These are phyloP conservation scores for Cheilosia vulpina DNA, from an alignment of 2,888 invertebrate genomes.

Conservation along the genomic window DNA sequence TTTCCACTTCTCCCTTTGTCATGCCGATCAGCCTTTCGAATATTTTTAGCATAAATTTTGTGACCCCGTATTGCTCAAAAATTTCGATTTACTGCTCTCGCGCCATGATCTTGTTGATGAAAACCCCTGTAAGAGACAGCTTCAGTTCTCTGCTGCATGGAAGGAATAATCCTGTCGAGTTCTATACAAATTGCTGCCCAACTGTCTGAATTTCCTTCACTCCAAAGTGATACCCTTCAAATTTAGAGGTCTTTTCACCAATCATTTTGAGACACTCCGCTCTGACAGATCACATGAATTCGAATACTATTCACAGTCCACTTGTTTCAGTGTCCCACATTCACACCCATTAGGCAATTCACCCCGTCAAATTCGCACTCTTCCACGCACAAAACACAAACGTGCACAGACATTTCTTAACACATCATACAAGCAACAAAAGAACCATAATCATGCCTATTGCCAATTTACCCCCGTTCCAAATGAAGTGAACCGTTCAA, in stretches of 20 bases:
- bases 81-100: too few relatives aligned
- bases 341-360: constrained; percentile 26
- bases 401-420: neutral
- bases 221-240: too few relatives aligned
- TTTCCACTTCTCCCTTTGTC: too few relatives aligned
- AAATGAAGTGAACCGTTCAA: constrained; percentile 27
- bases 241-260: neutral
- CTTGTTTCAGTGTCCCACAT: constrained; percentile 4
- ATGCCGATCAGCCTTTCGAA: too few relatives aligned
- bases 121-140: too few relatives aligned
- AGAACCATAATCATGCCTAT: constrained; percentile 8
- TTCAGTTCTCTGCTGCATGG: too few relatives aligned
- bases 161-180: too few relatives aligned
- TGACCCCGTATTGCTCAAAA: too few relatives aligned
- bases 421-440: constrained; percentile 19
- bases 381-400: neutral
- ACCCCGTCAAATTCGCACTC: constrained; percentile 1
- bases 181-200: too few relatives aligned
- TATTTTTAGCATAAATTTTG: too few relatives aligned
- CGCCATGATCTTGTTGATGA: too few relatives aligned
- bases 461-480: constrained; percentile 12
- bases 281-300: neutral
- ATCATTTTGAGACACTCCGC: neutral
- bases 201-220: too few relatives aligned
- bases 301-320: neutral